Base-by-base conservation (phyloP, 2,888 invertebrate species). In the Euzophera pinguis region DNA sequence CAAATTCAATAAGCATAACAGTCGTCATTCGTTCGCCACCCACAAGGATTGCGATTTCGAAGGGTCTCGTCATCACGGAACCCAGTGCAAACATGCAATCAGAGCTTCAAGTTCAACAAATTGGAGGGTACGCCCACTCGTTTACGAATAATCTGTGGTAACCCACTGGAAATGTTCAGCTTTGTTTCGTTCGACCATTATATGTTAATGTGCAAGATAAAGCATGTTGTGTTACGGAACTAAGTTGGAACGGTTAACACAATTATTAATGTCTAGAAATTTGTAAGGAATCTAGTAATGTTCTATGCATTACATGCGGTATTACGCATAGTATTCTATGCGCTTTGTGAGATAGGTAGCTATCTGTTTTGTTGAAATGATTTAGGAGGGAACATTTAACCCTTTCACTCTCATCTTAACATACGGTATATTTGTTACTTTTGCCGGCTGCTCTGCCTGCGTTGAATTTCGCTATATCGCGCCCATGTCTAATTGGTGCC, bases 71-170 rank as follows among this genome's bases (percentile, higher is more conserved):
- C 75, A 73, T 71, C 73, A 69, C 70, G 70, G 69, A 75, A 71
- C 71, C 75, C 70, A 74, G 66, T 71, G 70, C 73, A 79, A 81
- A 81, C 76, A 78, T 74, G 75, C 77, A 75, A 78, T 81, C 80
- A 73, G 79, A 73, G 78, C 67, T 71, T 69, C 71, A 75, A 77
- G 73, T 75, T 78, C 78, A 80, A 81, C 83, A 81, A 81, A 83
- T 82, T 81, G 80, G 69, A 74, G 73, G 70, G 70, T 57, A 68
- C 83, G 76, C 81, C 83, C 72, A 77, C 82, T 78, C 75, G 74
- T 78, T 77, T 74, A 64, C 69, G 59, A 59, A 62, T 57, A 57
- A 55, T 57, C 56, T 43, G 50, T 49, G 48, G 53, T 54, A 52
- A 55, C 49, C 55, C 48, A 53, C 67, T 66, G 61, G 65, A 65